A percentile compares a stretch with the other conserved stretches of the same genome.
These are phyloP conservation scores for Rhagonycha fulva DNA, from an alignment of 2,888 invertebrate species.

Conservation along the genomic window DNA sequence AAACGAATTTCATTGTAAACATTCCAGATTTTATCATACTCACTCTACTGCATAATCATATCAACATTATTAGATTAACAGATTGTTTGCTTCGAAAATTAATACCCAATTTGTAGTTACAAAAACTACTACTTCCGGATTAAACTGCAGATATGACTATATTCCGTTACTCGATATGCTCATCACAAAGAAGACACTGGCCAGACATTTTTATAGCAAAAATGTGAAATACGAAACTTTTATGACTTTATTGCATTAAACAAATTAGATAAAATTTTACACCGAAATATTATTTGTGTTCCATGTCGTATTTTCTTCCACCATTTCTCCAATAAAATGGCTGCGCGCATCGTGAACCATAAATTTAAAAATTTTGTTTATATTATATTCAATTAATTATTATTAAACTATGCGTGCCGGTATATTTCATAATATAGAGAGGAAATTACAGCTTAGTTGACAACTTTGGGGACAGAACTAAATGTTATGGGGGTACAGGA, in stretches of 20 bases:
- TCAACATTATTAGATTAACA: slow-evolving; percentile 5
- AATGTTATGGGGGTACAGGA: neutral
- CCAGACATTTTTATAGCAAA: slow-evolving; percentile 11
- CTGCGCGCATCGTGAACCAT: too few relatives aligned
- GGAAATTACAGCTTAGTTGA: neutral
- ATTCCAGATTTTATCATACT: slow-evolving; percentile 12
- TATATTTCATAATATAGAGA: neutral
- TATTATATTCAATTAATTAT: neutral
- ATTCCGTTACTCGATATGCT: neutral
- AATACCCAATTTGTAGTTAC: neutral
- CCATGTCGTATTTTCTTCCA: too few relatives aligned
- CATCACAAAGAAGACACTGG: neutral
- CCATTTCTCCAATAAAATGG: neutral
- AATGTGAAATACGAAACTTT: slow-evolving; percentile 7
- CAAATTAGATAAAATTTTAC: neutral
- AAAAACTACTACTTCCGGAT: neutral
- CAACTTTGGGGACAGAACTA: neutral
- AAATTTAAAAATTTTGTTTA: too few relatives aligned
- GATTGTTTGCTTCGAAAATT: neutral
- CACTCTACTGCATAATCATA: slow-evolving; percentile 8
- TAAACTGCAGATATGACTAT: slow-evolving; percentile 6
- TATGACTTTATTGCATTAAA: slow-evolving; percentile 13
- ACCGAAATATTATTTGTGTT: too few relatives aligned
- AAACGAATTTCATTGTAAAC: slow-evolving; percentile 15
- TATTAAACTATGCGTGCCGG: neutral